Evolutionary conservation across 2,888 invertebrate species (phyloP).

Genomic region (Masnerella sp.): DNA sequence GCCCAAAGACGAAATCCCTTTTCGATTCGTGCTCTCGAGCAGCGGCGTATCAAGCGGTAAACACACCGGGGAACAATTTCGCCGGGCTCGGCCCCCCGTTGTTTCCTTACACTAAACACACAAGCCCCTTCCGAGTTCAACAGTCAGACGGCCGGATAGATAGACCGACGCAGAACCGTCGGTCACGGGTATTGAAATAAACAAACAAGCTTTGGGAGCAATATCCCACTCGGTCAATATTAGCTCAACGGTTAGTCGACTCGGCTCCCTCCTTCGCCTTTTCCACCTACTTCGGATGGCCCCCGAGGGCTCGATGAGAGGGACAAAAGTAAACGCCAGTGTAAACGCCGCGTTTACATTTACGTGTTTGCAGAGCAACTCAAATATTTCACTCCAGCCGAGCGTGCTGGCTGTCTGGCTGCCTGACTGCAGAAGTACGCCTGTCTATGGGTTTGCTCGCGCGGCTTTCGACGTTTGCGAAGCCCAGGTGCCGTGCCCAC

Average conservation of each 20-base stretch:
- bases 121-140: slow-evolving; percentile 30
- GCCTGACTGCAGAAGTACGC: slow-evolving; percentile 37
- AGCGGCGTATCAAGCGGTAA: slow-evolving; percentile 28
- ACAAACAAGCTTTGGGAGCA: slow-evolving; percentile 77
- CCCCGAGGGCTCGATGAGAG: slow-evolving; percentile 65
- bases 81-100: slow-evolving; percentile 8
- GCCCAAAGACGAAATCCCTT: slow-evolving; percentile 20
- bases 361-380: slow-evolving; percentile 76
- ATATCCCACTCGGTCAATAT: slow-evolving; percentile 77
- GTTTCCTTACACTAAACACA: slow-evolving; percentile 39
- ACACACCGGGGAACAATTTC: slow-evolving; percentile 9
- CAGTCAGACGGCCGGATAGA: slow-evolving; percentile 38
- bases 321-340: slow-evolving; percentile 76
- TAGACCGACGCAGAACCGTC: slow-evolving; percentile 64
- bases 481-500: slow-evolving; percentile 39
- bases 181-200: slow-evolving; percentile 76
- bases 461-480: slow-evolving; percentile 52
- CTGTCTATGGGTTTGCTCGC: slow-evolving; percentile 44
- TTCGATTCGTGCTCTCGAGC: no score
- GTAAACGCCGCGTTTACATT: slow-evolving; percentile 77
- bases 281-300: slow-evolving; percentile 61
- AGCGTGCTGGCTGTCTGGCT: slow-evolving; percentile 61
- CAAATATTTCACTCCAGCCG: slow-evolving; percentile 75
- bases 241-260: slow-evolving; percentile 76
- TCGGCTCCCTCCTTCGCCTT: slow-evolving; percentile 56